A percentile compares a stretch with the other conserved stretches of the same genome.
Evolutionary conservation across 2,113 vertebrate species (phyloP).

Genomic region (Archilochus colubris): DNA sequence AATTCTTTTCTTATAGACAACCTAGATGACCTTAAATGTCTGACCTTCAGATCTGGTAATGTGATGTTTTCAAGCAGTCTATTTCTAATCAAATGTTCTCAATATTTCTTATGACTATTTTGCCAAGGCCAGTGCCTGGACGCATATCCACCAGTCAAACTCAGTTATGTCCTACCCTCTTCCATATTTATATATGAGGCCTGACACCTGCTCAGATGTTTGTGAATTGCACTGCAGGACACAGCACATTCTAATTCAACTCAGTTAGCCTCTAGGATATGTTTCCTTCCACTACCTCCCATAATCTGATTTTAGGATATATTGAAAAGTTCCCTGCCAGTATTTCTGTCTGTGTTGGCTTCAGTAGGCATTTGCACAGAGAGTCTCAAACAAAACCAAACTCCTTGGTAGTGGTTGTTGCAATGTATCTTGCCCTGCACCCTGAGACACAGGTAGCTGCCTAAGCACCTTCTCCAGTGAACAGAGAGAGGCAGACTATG

Average conservation of each 20-base stretch:
- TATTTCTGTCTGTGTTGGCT: background rate
- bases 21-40: background rate
- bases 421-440: background rate
- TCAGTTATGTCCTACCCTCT: background rate
- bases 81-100: background rate
- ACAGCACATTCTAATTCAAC: background rate
- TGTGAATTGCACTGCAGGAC: background rate
- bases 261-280: background rate
- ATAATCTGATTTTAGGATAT: background rate
- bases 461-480: background rate
- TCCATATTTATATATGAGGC: background rate
- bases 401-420: background rate
- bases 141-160: background rate
- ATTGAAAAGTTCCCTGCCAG: background rate
- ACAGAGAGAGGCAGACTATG: background rate
- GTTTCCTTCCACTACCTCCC: background rate
- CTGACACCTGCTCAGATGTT: background rate
- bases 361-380: background rate
- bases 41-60: background rate
- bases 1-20: background rate
- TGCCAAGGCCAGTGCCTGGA: background rate
- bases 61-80: background rate
- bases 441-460: accelerated
- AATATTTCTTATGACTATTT: background rate
- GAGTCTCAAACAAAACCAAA: background rate